Evolutionary conservation across 1,140 invertebrate species (phyloP), one percentile per base, ranked within the genome.

Genomic region (Bombus superbus): DNA sequence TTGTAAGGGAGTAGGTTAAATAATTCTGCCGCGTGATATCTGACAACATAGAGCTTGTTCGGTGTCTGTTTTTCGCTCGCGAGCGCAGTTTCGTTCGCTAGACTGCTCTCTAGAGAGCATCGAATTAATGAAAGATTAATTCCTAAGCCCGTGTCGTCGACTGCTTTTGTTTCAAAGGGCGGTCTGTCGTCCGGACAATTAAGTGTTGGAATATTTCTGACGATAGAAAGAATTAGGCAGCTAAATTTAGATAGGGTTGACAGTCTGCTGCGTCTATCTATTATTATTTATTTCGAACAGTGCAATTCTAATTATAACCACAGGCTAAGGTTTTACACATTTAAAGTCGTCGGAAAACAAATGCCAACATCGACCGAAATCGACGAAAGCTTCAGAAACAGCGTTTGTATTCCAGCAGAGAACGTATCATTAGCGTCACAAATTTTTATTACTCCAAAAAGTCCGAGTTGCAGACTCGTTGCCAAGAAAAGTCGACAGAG

Each of bases 21-120:
- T 80, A 85, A 85, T 85, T 79, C 68, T 66, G 47, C n/a, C 53
- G 64, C 47, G 85, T 75, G 78, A 85, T 86, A 68, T 76, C 75
- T 13, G 35, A 15, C 81, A 76, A 76, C 47, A 83, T 59, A 71
- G 22, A 40, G 3, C 69, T 10, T 18, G 15, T 22, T 15, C 40
- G 57, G 1, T 8, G 35, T 15, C 74, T 35, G 22, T 35, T 28
- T 75, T 53, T 13, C 73, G 22, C 11, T 53, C 10, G 22, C 57
- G 62, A n/a, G 47, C 40, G 62, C n/a, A 15, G 35, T 25, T 72
- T 81, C 59, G 64, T 59, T 82, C 79, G 79, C 44, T 86, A 64
- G 77, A 72, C 72, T 86, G 78, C 47, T 47, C 81, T 79, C 28
- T 38, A 10, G 15, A 78, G 44, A 47, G 64, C 22, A n/a, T 35